phyloP scores from a whole-genome alignment of 2,888 invertebrate species.

The Lumbricus terrestris region DNA sequence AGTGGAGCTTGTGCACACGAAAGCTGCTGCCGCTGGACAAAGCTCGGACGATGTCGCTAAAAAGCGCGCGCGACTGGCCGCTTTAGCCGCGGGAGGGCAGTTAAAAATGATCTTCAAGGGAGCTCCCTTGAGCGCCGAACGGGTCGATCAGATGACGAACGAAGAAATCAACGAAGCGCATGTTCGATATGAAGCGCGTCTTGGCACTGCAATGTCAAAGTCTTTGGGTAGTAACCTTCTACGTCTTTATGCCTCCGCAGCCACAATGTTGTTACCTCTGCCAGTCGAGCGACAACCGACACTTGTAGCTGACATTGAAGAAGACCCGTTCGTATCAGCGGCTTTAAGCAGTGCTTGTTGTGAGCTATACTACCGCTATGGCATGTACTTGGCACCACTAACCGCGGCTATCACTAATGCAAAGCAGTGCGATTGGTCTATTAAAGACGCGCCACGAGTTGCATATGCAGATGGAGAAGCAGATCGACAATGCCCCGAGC shows the following conservation, averaged over 20 bases:
- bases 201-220: constrained; percentile 19
- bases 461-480: background rate
- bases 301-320: constrained; percentile 17
- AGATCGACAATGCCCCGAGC: background rate
- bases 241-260: background rate
- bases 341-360: background rate
- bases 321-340: constrained; percentile 15
- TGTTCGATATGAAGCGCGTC: constrained; percentile 22
- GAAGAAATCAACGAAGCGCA: constrained; percentile 16
- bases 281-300: background rate
- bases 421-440: background rate
- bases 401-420: constrained; percentile 12
- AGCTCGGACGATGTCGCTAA: background rate
- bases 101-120: background rate
- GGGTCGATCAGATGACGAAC: constrained; percentile 12
- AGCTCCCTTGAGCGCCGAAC: background rate
- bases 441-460: background rate
- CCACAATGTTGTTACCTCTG: background rate
- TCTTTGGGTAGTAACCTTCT: constrained; percentile 5
- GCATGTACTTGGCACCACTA: constrained; percentile 14
- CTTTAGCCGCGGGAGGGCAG: constrained; percentile 11
- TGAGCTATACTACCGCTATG: constrained; percentile 20
- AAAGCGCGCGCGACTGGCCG: background rate
- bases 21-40: background rate
- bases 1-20: background rate